A percentile compares a stretch with the other conserved stretches of the same genome.
phyloP scores from a whole-genome alignment of 2,888 invertebrate genomes.

The Andrena trimmerana region DNA sequence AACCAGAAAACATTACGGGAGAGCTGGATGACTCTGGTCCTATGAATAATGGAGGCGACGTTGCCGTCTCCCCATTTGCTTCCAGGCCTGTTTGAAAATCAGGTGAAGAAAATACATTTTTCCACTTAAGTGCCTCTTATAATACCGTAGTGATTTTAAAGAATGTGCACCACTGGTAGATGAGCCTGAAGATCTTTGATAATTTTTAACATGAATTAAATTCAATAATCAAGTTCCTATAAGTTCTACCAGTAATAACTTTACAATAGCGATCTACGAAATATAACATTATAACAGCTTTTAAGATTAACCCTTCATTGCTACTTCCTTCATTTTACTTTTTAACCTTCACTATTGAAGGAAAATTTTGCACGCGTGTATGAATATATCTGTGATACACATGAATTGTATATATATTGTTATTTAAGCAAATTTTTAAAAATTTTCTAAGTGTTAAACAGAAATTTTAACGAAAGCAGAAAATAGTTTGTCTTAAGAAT shows the following conservation, averaged over 20 bases:
- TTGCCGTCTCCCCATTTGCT: conserved; percentile 85
- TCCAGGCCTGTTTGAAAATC: conserved; percentile 85
- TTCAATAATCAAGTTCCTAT: not conserved
- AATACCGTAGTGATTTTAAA: conserved; percentile 3
- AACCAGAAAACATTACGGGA: conserved; percentile 85
- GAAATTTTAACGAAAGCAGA: too few species aligned
- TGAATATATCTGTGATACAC: not conserved
- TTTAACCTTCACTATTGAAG: not conserved
- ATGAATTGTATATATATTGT: too few species aligned
- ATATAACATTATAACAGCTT: not conserved
- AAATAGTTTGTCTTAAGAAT: too few species aligned
- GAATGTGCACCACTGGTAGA: conserved; percentile 31
- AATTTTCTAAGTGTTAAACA: too few species aligned
- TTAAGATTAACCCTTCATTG: not conserved
- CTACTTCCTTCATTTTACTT: not conserved
- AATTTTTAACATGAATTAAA: not conserved
- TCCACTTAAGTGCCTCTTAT: conserved; percentile 17
- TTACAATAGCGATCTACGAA: conserved; percentile 1
- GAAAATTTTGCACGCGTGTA: not conserved
- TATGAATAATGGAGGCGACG: conserved; percentile 85
- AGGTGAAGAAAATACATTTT: conserved; percentile 56
- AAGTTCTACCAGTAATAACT: conserved; percentile 18
- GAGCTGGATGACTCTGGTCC: conserved; percentile 83
- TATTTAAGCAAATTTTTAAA: too few species aligned
- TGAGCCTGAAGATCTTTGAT: conserved; percentile 29